Evolutionary conservation across 1,140 invertebrate species (phyloP).

Genomic region (Nephila pilipes): DNA sequence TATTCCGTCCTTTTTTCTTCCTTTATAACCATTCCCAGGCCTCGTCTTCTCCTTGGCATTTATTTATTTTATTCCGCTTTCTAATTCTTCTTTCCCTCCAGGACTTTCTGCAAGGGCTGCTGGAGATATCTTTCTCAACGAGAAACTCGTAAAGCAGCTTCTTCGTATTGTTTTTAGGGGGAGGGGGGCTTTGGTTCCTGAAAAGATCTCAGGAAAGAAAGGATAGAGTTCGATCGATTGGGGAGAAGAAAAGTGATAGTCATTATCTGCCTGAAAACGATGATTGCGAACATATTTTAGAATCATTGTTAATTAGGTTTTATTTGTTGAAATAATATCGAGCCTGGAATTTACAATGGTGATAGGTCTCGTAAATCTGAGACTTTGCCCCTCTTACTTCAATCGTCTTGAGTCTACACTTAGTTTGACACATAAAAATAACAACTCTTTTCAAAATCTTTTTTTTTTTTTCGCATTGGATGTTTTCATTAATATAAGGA

Average conservation of each 20-base stretch:
- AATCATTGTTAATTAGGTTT: no score
- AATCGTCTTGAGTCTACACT: no score
- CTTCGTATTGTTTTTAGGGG: background rate
- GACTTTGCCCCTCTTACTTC: no score
- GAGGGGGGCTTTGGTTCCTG: background rate
- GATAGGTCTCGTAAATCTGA: no score
- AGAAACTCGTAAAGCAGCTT: background rate
- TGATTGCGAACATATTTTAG: no score
- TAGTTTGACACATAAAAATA: no score
- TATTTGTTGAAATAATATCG: no score
- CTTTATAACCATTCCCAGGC: constrained; percentile 8
- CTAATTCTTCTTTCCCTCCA: background rate
- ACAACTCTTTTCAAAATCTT: no score
- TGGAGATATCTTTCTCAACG: constrained; percentile 19
- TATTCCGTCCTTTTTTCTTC: background rate
- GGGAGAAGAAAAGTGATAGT: background rate
- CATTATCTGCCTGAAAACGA: background rate
- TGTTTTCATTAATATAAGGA: no score
- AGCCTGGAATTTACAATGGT: no score
- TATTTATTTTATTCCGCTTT: background rate
- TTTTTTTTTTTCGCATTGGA: no score
- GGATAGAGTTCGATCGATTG: background rate
- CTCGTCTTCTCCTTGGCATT: background rate
- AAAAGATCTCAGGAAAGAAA: background rate
- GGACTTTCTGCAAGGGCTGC: background rate